A percentile compares a stretch with the other conserved stretches of the same genome.
Conservation (phyloP, 2,888 invertebrate genomes). For the Melitaea athalia region DNA sequence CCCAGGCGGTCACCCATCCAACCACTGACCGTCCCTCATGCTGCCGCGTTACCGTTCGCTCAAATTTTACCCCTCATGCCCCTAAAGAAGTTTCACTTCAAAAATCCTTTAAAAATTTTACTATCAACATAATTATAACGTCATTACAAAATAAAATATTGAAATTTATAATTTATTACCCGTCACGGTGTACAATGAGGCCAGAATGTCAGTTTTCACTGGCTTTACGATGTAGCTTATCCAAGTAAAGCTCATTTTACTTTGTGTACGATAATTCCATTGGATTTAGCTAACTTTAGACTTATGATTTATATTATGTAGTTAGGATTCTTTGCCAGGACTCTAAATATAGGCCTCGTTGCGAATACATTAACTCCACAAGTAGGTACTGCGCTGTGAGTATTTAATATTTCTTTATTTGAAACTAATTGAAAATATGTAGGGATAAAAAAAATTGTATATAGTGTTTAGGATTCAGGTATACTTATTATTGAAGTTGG, state of each 20-base stretch:
- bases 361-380: not conserved
- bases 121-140: no score
- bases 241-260: slow-evolving; percentile 50
- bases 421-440: no score
- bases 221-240: slow-evolving; percentile 48
- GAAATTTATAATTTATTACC: not conserved
- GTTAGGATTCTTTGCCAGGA: slow-evolving; percentile 11
- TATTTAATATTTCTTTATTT: not conserved
- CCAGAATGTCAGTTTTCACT: slow-evolving; percentile 38
- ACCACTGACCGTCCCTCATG: no score
- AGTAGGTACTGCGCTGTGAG: not conserved
- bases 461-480: no score
- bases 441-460: no score
- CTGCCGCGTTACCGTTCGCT: no score
- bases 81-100: no score
- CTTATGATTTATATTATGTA: slow-evolving; percentile 49
- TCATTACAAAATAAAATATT: no score
- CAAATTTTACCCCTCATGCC: no score
- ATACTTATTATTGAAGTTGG: no score
- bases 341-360: slow-evolving; percentile 11
- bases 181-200: slow-evolving; percentile 27
- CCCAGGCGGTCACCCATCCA: no score
- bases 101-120: no score
- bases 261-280: slow-evolving; percentile 47
- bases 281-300: slow-evolving; percentile 49